Base-by-base conservation (phyloP, 1,140 invertebrate species). In the Plectrocnemia conspersa region DNA sequence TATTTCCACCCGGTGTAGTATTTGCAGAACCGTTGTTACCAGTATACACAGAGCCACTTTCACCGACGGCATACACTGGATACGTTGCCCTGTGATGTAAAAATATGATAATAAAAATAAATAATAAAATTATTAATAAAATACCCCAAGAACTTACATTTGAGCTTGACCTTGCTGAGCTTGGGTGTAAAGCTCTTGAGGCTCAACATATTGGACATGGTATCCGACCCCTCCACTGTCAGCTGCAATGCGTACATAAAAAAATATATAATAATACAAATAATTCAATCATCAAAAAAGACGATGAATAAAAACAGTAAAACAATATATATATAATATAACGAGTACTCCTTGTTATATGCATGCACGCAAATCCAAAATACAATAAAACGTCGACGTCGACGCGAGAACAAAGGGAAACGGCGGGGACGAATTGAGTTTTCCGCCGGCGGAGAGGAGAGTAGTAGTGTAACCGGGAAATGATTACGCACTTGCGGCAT, bases 1-100 rank as follows among this genome's bases (percentile, higher is more conserved):
- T 46, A 58, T 71, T 75, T 65, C 79, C 77, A 54, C 76, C 77
- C 52, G 80, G 79, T 10, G 77, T 73, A 27, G 76, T 72, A 36
- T 70, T 69, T 19, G 68, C 69, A 6, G 63, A 65, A 23, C 56
- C 50, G 33, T 64, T 63, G 55, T 69, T 69, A 62, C 70, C 71
- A 46, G 47, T 72, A 54, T 78, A 74, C 56, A 76, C 67, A 52
- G 75, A 58, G 79, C 82, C 57, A 82, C 78, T 68, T 85, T 61
- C 84, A 5, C 84, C 85, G 54, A 91, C 88, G 50, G 86, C 86
- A 67, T 91, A 91, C 27, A 91, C 87, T 54, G 87, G 86, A 76
- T 90, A 91, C 59, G 47, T 50, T 6, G 84, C 81, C 82, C 88
- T 88, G 62, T 58, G 75, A 71, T 29, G 18, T 35, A 48, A 48